Percentiles rank a stretch among this genome's conserved stretches.
Conservation (phyloP, 2,113 vertebrate genomes). For the Clarias macrocephalus region DNA sequence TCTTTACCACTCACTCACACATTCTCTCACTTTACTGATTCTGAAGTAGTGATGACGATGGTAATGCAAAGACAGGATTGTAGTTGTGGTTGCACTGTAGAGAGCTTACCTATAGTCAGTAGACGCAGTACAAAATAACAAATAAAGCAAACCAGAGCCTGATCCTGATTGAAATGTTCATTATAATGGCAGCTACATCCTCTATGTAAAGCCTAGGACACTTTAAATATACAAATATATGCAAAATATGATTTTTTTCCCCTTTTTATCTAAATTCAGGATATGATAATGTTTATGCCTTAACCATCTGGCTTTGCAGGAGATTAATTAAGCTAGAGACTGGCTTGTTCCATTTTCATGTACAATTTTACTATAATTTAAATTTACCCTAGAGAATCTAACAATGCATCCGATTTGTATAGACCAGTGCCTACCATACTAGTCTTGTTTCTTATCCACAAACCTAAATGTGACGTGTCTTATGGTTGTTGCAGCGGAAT, state of each 20-base stretch:
- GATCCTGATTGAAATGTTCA: background rate
- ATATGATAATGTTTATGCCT: background rate
- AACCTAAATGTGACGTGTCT: background rate
- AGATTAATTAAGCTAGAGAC: background rate
- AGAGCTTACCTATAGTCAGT: no score
- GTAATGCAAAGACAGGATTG: no score
- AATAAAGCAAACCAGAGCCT: background rate
- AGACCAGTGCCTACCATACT: no score
- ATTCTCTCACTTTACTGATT: no score
- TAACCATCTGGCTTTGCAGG: background rate
- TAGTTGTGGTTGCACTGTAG: no score
- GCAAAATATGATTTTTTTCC: background rate
- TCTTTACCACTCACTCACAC: background rate
- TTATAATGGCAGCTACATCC: background rate
- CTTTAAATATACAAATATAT: background rate
- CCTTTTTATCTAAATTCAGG: background rate
- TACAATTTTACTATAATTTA: background rate
- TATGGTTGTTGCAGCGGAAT: slow-evolving; percentile 79
- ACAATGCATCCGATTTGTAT: background rate
- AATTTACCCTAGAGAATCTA: background rate
- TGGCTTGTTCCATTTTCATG: background rate
- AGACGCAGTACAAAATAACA: no score
- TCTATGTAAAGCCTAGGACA: background rate
- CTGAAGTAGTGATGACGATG: no score
- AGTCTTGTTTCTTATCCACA: background rate